Conservation (phyloP, 2,888 invertebrate genomes). For the Abrostola triplasia region DNA sequence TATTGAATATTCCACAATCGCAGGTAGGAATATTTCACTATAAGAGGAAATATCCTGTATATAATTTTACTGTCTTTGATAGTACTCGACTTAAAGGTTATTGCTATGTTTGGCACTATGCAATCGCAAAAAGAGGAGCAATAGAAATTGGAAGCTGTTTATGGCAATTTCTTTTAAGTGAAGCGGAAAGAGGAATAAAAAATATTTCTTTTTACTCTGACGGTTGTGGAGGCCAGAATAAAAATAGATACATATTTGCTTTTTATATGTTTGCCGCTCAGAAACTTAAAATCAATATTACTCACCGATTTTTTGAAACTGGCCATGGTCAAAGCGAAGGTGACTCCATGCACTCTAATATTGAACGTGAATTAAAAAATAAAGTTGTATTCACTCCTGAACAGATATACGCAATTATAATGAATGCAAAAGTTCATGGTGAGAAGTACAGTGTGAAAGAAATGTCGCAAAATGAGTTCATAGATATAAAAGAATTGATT, state of each 20-base stretch:
- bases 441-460: neutral
- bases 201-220: slow-evolving; percentile 24
- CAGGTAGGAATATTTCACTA: slow-evolving; percentile 16
- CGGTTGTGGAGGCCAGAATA: no score
- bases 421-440: no score
- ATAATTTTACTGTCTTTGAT: neutral
- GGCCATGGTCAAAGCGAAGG: slow-evolving; percentile 27
- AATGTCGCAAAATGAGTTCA: slow-evolving; percentile 9
- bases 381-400: slow-evolving; percentile 1
- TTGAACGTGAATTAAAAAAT: slow-evolving; percentile 20
- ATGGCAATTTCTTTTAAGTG: slow-evolving; percentile 18
- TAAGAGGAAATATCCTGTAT: no score
- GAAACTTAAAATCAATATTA: no score
- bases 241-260: no score
- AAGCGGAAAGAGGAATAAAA: slow-evolving; percentile 13
- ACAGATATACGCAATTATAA: no score
- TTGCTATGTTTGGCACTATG: slow-evolving; percentile 27
- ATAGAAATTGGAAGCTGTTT: slow-evolving; percentile 26
- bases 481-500: slow-evolving; percentile 5
- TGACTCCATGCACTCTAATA: slow-evolving; percentile 24
- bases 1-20: slow-evolving; percentile 2
- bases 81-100: slow-evolving; percentile 1
- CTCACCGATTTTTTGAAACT: slow-evolving; percentile 29
- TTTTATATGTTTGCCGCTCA: no score
- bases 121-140: slow-evolving; percentile 25